phyloP scores from a whole-genome alignment of 2,888 invertebrate genomes.

The Thera britannica region DNA sequence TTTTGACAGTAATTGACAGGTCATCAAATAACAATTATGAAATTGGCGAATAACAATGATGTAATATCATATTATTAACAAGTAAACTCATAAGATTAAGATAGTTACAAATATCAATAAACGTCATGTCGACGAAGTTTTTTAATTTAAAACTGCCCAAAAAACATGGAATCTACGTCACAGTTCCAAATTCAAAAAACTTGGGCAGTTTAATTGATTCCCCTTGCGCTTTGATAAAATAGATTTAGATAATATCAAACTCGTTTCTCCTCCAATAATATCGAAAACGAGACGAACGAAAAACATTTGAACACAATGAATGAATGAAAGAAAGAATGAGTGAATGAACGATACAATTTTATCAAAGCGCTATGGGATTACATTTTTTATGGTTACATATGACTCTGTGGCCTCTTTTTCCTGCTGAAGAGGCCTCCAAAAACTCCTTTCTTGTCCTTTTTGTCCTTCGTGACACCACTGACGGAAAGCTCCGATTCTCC shows the following conservation, averaged over 20 bases:
- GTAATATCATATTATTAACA: neutral
- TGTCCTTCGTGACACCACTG: constrained; percentile 76
- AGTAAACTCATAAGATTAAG: neutral
- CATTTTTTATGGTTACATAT: constrained; percentile 65
- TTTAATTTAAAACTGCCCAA: neutral
- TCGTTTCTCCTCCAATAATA: neutral
- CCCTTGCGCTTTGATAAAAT: neutral
- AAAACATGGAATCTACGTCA: neutral
- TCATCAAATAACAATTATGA: neutral
- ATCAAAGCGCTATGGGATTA: neutral
- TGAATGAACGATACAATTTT: neutral
- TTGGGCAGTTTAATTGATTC: neutral
- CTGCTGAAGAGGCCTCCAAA: constrained; percentile 86
- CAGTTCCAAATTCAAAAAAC: neutral
- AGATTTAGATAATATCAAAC: neutral
- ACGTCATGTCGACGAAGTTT: neutral
- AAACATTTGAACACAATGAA: neutral
- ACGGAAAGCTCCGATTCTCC: constrained; percentile 80
- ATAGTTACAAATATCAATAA: neutral
- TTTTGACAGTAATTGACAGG: neutral
- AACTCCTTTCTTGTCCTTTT: constrained; percentile 85
- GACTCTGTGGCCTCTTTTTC: constrained; percentile 83
- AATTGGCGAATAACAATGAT: neutral
- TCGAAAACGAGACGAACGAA: neutral
- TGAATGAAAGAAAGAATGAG: neutral